Evolutionary conservation across 1,140 invertebrate species (phyloP).

Genomic region (Temnothorax curvispinosus): DNA sequence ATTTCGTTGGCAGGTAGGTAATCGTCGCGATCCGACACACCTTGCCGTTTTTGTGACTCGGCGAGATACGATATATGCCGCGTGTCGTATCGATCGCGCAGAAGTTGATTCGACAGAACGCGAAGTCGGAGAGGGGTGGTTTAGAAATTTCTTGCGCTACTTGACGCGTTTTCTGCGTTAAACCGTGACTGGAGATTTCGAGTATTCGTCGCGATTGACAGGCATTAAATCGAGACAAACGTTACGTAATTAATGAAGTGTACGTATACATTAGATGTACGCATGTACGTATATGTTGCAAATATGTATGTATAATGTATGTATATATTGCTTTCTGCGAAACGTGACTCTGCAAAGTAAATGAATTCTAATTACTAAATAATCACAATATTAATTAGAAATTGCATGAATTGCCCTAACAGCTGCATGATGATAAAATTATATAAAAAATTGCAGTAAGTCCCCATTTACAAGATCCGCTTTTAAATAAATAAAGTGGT

Average conservation of each 20-base stretch:
- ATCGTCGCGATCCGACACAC: slow-evolving; percentile 30
- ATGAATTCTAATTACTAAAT: background rate
- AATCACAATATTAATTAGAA: background rate
- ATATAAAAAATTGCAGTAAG: background rate
- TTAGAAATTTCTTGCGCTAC: slow-evolving; percentile 46
- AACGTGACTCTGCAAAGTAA: background rate
- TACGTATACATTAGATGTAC: background rate
- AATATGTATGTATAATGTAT: background rate
- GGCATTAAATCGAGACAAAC: background rate
- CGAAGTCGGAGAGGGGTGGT: slow-evolving; percentile 16
- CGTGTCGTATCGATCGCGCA: slow-evolving; percentile 36
- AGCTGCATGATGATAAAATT: background rate
- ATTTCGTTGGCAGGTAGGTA: slow-evolving; percentile 19
- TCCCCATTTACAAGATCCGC: background rate
- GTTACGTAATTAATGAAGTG: slow-evolving; percentile 5
- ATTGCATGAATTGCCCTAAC: background rate
- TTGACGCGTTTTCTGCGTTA: background rate
- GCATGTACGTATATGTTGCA: background rate
- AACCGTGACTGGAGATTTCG: background rate
- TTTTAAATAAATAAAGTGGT: background rate
- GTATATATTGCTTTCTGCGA: background rate
- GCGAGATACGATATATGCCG: background rate
- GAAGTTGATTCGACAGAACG: background rate
- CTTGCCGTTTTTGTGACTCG: slow-evolving; percentile 50
- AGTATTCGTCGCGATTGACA: background rate